These are phyloP conservation scores for Pelobates cultripes DNA, from an alignment of 2,797 vertebrate species.

Conservation along the genomic window DNA sequence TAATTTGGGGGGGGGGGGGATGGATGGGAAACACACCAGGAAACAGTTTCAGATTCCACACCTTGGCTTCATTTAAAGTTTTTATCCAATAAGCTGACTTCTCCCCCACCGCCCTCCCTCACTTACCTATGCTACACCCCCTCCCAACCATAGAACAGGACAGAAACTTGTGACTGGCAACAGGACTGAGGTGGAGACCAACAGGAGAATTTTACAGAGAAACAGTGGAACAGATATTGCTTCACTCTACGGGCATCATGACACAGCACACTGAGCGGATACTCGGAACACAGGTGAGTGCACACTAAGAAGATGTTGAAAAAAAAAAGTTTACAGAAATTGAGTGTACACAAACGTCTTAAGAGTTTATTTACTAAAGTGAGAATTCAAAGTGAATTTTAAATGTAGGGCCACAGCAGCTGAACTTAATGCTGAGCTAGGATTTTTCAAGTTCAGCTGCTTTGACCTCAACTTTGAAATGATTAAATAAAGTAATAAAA, in stretches of 20 bases:
- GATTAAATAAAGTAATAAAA: too few relatives aligned
- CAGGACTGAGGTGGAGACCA: constrained; percentile 21
- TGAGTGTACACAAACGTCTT: too few relatives aligned
- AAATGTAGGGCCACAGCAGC: too few relatives aligned
- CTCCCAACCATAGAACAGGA: constrained; percentile 10
- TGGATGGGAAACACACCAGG: background rate
- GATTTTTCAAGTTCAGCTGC: too few relatives aligned
- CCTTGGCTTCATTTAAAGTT: constrained; percentile 28
- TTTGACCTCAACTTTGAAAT: too few relatives aligned
- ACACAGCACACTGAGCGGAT: background rate
- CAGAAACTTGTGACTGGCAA: constrained; percentile 20
- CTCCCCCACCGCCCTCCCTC: background rate
- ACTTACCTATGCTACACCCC: constrained; percentile 15
- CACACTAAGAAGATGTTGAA: background rate
- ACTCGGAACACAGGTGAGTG: constrained; percentile 25
- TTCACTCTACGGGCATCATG: constrained; percentile 23
- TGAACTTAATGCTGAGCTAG: too few relatives aligned
- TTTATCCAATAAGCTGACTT: constrained; percentile 17
- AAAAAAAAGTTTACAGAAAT: too few relatives aligned
- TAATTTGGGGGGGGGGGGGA: background rate
- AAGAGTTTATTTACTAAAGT: too few relatives aligned
- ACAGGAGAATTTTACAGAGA: constrained; percentile 12
- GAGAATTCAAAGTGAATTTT: too few relatives aligned
- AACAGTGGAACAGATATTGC: background rate
- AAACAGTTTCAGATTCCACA: constrained; percentile 32